A percentile compares a stretch with the other conserved stretches of the same genome.
Evolutionary conservation across 2,797 vertebrate genomes (phyloP).

Genomic region (Epinephelus awoara): DNA sequence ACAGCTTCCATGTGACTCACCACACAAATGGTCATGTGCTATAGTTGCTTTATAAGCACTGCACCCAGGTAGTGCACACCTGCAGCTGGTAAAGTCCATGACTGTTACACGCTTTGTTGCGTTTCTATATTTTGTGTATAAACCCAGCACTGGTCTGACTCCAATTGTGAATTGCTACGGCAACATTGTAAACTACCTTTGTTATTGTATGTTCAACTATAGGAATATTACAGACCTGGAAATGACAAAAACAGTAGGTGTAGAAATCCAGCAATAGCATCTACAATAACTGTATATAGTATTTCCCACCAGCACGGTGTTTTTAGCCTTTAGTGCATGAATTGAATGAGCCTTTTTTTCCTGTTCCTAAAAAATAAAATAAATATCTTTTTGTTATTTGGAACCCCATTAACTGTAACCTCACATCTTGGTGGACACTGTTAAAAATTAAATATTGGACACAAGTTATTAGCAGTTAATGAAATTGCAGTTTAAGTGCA

Average conservation of each 20-base stretch:
- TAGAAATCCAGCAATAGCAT: not conserved
- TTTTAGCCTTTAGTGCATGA: too few relatives aligned
- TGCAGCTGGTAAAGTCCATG: slow-evolving; percentile 1
- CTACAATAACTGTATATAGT: too few relatives aligned
- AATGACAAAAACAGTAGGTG: not conserved
- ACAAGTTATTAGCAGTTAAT: not conserved
- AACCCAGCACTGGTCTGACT: not conserved
- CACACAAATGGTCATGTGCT: slow-evolving; percentile 1
- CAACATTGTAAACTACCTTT: too few relatives aligned
- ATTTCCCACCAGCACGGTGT: too few relatives aligned
- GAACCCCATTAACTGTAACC: not conserved
- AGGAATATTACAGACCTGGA: not conserved
- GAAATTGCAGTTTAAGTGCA: not conserved
- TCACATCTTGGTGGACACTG: not conserved
- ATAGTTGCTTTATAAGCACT: slow-evolving; percentile 20
- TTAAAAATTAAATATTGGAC: too few relatives aligned
- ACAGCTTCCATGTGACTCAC: not conserved
- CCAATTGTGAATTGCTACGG: not conserved
- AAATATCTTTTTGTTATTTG: not conserved
- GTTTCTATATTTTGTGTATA: not conserved
- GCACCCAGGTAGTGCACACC: slow-evolving; percentile 14
- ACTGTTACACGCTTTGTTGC: not conserved
- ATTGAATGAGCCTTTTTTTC: too few relatives aligned
- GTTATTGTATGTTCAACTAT: too few relatives aligned
- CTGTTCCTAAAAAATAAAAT: too few relatives aligned